phyloP scores from a whole-genome alignment of 2,888 invertebrate genomes.

The Tachina grossa region DNA sequence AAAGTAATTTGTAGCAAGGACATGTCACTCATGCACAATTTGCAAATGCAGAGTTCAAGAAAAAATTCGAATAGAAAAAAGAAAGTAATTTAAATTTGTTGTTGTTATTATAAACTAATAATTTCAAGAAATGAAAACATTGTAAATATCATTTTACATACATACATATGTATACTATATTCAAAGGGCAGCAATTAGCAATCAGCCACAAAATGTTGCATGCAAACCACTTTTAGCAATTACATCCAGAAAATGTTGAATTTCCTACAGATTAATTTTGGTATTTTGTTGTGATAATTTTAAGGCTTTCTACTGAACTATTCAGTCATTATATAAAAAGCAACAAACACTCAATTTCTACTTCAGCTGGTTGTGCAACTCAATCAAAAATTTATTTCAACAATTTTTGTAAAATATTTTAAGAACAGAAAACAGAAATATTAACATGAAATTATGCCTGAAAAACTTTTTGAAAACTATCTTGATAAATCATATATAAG shows the following conservation, averaged over 20 bases:
- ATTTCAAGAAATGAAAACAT: too few relatives aligned
- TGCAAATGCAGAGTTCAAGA: neutral
- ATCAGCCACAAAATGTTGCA: neutral
- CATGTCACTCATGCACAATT: constrained; percentile 25
- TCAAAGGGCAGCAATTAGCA: neutral
- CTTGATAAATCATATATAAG: neutral
- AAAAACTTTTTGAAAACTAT: neutral
- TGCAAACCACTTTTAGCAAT: neutral
- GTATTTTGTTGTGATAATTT: neutral
- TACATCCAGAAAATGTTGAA: too few relatives aligned
- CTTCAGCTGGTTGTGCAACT: neutral
- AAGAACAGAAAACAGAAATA: neutral
- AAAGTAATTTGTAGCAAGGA: constrained; percentile 48
- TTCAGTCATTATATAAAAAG: neutral
- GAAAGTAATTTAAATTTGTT: neutral
- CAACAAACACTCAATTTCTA: neutral
- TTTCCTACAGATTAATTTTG: too few relatives aligned
- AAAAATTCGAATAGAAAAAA: neutral
- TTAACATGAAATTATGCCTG: constrained; percentile 1
- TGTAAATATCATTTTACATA: too few relatives aligned
- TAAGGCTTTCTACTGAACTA: neutral
- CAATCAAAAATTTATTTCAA: constrained; percentile 7
- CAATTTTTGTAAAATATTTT: neutral
- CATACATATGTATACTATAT: too few relatives aligned
- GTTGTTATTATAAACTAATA: neutral